Conservation (phyloP, 2,113 vertebrate genomes). For the Coptodon rendalli region DNA sequence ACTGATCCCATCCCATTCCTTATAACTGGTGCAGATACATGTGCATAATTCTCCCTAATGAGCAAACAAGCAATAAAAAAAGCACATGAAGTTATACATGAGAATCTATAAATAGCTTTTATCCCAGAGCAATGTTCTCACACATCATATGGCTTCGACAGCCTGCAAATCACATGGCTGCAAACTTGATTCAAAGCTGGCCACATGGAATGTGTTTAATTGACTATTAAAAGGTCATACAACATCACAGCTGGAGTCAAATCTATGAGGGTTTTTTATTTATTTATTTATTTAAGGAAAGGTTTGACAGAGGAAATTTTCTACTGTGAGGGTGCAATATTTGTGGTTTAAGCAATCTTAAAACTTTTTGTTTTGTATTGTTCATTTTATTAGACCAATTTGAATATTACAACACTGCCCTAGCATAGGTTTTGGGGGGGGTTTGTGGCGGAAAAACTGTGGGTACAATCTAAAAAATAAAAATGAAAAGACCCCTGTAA, state of each 20-base stretch:
- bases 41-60: neutral
- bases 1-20: neutral
- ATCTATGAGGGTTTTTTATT: neutral
- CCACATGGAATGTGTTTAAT: neutral
- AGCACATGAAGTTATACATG: slow-evolving; percentile 25
- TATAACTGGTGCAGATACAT: neutral
- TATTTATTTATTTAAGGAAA: neutral
- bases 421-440: neutral
- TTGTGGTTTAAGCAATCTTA: neutral
- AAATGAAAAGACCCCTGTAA: neutral
- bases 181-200: neutral
- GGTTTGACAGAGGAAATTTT: neutral
- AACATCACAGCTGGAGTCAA: neutral
- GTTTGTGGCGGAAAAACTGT: neutral
- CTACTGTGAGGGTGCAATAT: neutral
- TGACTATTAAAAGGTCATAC: neutral
- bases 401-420: neutral
- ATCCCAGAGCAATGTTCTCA: slow-evolving; percentile 29
- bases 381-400: neutral
- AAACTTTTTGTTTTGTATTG: neutral
- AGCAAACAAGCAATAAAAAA: neutral
- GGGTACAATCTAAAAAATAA: neutral
- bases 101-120: slow-evolving; percentile 29
- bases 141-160: slow-evolving; percentile 39
- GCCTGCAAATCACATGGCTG: slow-evolving; percentile 14